These are phyloP conservation scores for Peromyscus eremicus DNA, from an alignment of 2,797 vertebrate species.

Conservation along the genomic window DNA sequence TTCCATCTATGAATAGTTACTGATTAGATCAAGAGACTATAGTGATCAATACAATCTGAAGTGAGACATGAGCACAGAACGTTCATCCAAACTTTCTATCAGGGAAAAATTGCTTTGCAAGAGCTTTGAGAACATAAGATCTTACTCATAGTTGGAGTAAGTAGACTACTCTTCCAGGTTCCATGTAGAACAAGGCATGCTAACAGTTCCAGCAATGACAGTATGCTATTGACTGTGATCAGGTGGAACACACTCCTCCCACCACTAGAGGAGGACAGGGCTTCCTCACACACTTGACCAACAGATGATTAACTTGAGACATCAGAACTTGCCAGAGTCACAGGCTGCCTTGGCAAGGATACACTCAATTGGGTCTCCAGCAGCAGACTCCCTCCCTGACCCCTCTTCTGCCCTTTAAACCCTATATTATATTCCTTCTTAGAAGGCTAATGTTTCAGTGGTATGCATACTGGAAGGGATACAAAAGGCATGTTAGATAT, in stretches of 20 bases:
- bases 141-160: background rate
- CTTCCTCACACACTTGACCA: background rate
- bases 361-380: background rate
- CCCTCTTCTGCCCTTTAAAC: background rate
- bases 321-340: background rate
- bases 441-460: slow-evolving; percentile 21
- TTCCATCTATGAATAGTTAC: background rate
- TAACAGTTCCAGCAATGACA: background rate
- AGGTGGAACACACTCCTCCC: background rate
- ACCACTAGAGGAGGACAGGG: accelerated
- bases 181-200: background rate
- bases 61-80: slow-evolving; percentile 48
- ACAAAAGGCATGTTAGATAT: background rate
- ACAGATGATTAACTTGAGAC: background rate
- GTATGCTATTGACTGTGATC: background rate
- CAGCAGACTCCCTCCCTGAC: background rate
- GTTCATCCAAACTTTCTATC: background rate
- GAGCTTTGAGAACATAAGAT: background rate
- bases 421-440: background rate
- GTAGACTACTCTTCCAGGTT: background rate
- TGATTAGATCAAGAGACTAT: background rate
- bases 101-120: slow-evolving; percentile 29
- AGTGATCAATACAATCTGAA: slow-evolving; percentile 26
- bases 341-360: background rate
- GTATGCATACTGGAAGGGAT: background rate